Conservation (phyloP, 2,888 invertebrate genomes). For the Anaspis maculata region DNA sequence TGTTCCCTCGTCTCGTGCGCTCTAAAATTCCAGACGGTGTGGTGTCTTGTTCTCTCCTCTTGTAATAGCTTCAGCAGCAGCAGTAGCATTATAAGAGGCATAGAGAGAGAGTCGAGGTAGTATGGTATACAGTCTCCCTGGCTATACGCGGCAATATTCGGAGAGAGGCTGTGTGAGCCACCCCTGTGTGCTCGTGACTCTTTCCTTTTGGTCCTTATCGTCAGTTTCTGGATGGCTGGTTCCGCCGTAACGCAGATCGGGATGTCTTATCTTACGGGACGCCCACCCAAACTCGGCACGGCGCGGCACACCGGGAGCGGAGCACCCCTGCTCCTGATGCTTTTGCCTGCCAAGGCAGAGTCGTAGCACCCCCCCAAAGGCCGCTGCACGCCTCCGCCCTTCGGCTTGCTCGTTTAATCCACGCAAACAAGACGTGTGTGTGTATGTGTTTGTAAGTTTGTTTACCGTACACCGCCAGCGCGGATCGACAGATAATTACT, state of each 20-base stretch:
- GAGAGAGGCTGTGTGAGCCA: slow-evolving; percentile 6
- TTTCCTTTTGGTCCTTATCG: slow-evolving; percentile 40
- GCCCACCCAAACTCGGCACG: slow-evolving; percentile 18
- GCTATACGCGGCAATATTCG: too few species aligned
- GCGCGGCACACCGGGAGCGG: slow-evolving; percentile 8
- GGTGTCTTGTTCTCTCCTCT: too few species aligned
- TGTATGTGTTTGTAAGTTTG: slow-evolving; percentile 14
- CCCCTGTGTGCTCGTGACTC: slow-evolving; percentile 21
- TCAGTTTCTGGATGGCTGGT: slow-evolving; percentile 43
- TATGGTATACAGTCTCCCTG: too few species aligned
- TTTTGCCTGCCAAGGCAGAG: too few species aligned
- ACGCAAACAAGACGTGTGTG: slow-evolving; percentile 10
- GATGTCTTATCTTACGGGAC: slow-evolving; percentile 38
- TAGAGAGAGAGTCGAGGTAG: too few species aligned
- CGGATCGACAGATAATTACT: slow-evolving; percentile 11
- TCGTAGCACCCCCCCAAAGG: too few species aligned
- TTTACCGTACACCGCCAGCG: slow-evolving; percentile 9
- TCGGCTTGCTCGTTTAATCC: slow-evolving; percentile 11
- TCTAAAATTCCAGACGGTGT: too few species aligned
- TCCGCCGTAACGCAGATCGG: slow-evolving; percentile 40
- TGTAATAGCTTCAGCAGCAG: too few species aligned
- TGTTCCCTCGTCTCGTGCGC: too few species aligned
- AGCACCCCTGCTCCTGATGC: slow-evolving; percentile 10
- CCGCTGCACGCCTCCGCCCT: slow-evolving; percentile 16
- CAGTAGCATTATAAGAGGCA: too few species aligned